Evolutionary conservation across 2,888 invertebrate genomes (phyloP), one percentile per base, ranked within the genome.

Genomic region (Cephus nigrinus): DNA sequence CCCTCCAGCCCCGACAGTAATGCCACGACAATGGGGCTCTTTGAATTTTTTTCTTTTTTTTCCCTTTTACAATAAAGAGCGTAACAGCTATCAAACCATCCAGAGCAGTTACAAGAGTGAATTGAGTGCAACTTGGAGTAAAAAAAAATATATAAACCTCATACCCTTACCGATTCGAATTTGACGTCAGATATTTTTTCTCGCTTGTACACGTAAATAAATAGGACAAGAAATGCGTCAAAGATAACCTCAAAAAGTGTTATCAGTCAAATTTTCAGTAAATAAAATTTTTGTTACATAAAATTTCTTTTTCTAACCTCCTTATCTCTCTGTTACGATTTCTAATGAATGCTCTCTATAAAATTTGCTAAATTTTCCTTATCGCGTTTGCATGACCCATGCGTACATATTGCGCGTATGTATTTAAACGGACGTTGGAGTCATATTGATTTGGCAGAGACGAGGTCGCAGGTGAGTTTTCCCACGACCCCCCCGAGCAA

Each of bases 401-500:
- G 2, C 23, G 2, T 55, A 55, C 23, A 55, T 15, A 40, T 40
- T 40, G 40, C 4, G 12, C 4, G 40, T 40, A 15, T 23, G 15
- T 55, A 55, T 55, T 32, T 71, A 71, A 31, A 71, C 31, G 71
- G 12, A 32, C 31, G 30, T 33, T 71, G 31, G 30, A 32, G 73
- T 73, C 79, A 80, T 88, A 88, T 88, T 80, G 88, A 88, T 88
- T 88, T 79, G 86, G n/a, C 78, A 76, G 84, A 85, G 86, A 86
- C 85, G 87, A 88, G 87, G 87, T 87, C 85, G 85, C 88, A 88
- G 87, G 86, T 88, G 88, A 86, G 82, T 79, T 69, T 88, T 88
- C 88, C 85, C 88, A 88, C 88, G 88, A 86, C 84, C 82, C 83
- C 78, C 78, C 72, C 5, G 12, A 31, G 11, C 31, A 30, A 31